These are phyloP conservation scores for Calliopum simillimum DNA, from an alignment of 2,888 invertebrate species.

Conservation along the genomic window DNA sequence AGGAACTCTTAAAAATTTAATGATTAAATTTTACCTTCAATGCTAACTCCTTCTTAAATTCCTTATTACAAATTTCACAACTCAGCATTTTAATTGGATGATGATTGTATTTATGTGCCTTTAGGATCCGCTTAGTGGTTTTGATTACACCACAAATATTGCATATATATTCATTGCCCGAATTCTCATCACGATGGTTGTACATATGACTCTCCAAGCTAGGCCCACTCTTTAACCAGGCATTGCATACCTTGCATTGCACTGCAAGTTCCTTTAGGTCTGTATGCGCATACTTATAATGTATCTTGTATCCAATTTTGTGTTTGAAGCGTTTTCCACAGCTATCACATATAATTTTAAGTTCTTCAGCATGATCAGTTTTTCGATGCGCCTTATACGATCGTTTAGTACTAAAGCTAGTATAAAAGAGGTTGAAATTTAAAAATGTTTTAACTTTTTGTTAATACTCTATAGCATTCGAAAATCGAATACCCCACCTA, in stretches of 20 bases:
- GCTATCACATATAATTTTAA: conserved; percentile 53
- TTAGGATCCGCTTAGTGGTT: conserved; percentile 50
- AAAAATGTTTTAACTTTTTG: not conserved
- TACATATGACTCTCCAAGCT: conserved; percentile 53
- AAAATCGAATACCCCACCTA: too few relatives aligned
- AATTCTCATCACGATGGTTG: conserved; percentile 52
- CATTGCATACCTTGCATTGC: conserved; percentile 50
- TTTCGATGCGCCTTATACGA: not conserved
- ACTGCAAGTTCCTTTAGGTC: conserved; percentile 52
- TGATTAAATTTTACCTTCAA: too few relatives aligned
- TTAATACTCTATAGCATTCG: not conserved
- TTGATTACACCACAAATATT: conserved; percentile 50
- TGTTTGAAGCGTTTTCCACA: conserved; percentile 53
- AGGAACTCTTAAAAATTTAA: not conserved
- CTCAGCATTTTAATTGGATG: conserved; percentile 50
- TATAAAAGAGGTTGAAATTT: not conserved
- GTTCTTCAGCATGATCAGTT: too few relatives aligned
- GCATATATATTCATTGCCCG: conserved; percentile 51
- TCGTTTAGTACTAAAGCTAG: conserved; percentile 5
- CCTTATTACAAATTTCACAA: conserved; percentile 43
- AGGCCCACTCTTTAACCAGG: conserved; percentile 53
- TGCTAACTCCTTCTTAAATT: too few relatives aligned
- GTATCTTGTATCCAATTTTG: conserved; percentile 53
- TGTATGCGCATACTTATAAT: conserved; percentile 53
- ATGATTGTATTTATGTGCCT: conserved; percentile 54